Evolutionary conservation across 1,140 invertebrate genomes (phyloP).

Genomic region (Glomeris maerens): DNA sequence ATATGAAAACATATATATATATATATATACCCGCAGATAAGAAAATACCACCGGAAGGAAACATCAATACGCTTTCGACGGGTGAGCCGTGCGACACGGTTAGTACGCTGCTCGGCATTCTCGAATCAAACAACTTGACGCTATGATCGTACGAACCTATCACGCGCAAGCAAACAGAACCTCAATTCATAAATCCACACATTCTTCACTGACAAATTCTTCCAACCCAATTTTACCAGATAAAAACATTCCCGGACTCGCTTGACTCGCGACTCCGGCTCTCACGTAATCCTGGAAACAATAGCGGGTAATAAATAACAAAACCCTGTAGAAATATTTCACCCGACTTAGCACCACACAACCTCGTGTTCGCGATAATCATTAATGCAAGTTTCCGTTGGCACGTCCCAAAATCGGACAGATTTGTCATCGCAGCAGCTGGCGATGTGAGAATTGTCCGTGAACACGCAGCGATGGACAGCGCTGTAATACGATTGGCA

Average conservation of each 20-base stretch:
- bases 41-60: constrained; percentile 78
- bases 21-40: constrained; percentile 56
- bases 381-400: constrained; percentile 52
- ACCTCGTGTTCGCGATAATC: constrained; percentile 54
- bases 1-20: background rate
- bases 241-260: constrained; percentile 56
- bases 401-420: constrained; percentile 77
- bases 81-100: constrained; percentile 75
- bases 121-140: constrained; percentile 75
- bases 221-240: constrained; percentile 32
- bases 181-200: constrained; percentile 4
- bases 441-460: constrained; percentile 60
- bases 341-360: constrained; percentile 9
- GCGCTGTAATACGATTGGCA: constrained; percentile 33
- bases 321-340: background rate
- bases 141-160: constrained; percentile 86
- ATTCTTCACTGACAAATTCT: background rate
- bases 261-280: constrained; percentile 59
- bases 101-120: constrained; percentile 47
- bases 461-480: constrained; percentile 72
- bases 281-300: constrained; percentile 56
- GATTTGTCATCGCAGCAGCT: constrained; percentile 91
- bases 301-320: background rate
- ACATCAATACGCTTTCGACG: constrained; percentile 76
- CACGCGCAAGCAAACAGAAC: constrained; percentile 19